These are phyloP conservation scores for Stictocephala bisonia DNA, from an alignment of 2,888 invertebrate species.

Conservation along the genomic window DNA sequence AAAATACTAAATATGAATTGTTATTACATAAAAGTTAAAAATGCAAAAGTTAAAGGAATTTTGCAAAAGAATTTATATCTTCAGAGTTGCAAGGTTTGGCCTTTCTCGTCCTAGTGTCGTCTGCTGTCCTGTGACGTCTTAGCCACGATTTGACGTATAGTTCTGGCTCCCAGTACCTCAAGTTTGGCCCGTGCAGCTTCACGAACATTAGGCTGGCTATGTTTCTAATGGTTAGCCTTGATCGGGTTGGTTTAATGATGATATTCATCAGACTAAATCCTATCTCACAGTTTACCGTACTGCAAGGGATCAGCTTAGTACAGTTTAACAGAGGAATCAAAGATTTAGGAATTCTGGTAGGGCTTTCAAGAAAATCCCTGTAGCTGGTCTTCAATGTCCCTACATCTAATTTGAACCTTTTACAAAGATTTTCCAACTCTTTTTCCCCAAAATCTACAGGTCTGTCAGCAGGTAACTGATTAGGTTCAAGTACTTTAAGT, in stretches of 20 bases:
- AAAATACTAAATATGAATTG: too few species aligned
- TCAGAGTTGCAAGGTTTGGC: too few species aligned
- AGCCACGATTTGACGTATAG: constrained; percentile 30
- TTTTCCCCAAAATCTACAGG: not conserved
- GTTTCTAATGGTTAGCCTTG: constrained; percentile 16
- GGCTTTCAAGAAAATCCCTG: not conserved
- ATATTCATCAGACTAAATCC: constrained; percentile 47
- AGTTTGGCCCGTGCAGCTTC: constrained; percentile 31
- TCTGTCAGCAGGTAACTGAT: not conserved
- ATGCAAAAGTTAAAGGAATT: too few species aligned
- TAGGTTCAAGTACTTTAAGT: constrained; percentile 4
- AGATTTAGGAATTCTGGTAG: not conserved
- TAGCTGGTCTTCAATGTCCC: not conserved
- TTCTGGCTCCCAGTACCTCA: constrained; percentile 34
- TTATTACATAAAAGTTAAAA: too few species aligned
- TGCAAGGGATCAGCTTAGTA: constrained; percentile 33
- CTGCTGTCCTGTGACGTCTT: too few species aligned
- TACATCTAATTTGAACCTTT: not conserved
- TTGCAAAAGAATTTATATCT: too few species aligned
- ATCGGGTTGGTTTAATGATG: constrained; percentile 29
- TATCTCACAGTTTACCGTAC: constrained; percentile 32
- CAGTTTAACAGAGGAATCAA: constrained; percentile 3
- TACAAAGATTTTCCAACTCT: not conserved
- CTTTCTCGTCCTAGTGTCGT: too few species aligned
- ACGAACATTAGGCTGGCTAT: constrained; percentile 27